phyloP scores from a whole-genome alignment of 2,113 vertebrate genomes.

The Malurus melanocephalus region DNA sequence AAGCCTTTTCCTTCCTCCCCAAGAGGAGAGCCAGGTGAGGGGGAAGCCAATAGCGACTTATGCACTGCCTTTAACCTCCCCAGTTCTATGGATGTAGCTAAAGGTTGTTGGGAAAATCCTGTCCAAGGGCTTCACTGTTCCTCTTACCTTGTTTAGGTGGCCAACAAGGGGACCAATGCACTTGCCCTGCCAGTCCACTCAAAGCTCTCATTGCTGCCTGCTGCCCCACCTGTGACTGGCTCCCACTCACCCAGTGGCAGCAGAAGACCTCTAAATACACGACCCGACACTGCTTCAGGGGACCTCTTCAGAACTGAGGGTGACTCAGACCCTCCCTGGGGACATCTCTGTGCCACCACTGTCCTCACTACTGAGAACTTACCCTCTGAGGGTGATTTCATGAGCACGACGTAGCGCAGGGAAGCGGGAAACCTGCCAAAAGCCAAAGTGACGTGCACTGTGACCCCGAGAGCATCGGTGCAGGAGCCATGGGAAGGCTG shows the following conservation, averaged over 20 bases:
- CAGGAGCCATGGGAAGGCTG: constrained; percentile 12
- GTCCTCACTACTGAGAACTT: neutral
- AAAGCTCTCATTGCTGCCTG: neutral
- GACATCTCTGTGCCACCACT: neutral
- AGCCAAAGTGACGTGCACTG: neutral
- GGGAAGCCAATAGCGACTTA: neutral
- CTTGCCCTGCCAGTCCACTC: neutral
- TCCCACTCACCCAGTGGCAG: neutral
- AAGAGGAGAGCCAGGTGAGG: neutral
- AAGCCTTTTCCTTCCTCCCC: neutral
- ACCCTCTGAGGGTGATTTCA: neutral
- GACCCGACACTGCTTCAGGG: neutral
- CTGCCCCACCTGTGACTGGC: neutral
- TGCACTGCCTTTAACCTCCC: neutral
- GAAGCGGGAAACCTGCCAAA: neutral
- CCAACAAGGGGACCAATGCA: neutral
- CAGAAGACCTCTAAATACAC: neutral
- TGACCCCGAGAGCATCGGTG: neutral
- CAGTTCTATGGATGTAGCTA: neutral
- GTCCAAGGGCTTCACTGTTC: neutral
- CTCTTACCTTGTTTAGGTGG: neutral
- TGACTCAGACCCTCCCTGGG: neutral
- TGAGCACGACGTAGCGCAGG: neutral
- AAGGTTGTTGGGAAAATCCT: neutral
- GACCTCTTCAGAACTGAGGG: fast-evolving